Evolutionary conservation across 2,888 invertebrate genomes (phyloP).

Genomic region (Eilema caniola): DNA sequence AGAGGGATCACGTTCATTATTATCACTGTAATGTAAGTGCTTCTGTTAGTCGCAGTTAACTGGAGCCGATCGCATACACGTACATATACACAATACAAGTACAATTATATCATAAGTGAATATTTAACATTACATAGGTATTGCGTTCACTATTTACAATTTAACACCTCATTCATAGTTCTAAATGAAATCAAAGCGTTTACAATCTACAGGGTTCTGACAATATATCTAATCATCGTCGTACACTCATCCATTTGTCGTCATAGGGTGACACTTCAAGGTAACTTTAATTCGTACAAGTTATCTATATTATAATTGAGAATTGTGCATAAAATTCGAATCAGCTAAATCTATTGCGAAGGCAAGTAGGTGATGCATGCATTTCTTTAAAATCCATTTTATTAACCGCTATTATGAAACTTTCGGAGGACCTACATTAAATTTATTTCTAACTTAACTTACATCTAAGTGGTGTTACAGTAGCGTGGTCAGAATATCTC

Average conservation of each 20-base stretch:
- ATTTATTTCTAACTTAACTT: slow-evolving; percentile 66
- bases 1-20: slow-evolving; percentile 78
- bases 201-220: slow-evolving; percentile 47
- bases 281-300: slow-evolving; percentile 77
- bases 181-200: slow-evolving; percentile 45
- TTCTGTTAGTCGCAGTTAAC: slow-evolving; percentile 59
- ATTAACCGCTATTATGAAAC: slow-evolving; percentile 62
- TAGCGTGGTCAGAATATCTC: slow-evolving; percentile 68
- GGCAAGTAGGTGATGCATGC: slow-evolving; percentile 84
- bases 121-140: slow-evolving; percentile 54
- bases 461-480: slow-evolving; percentile 78
- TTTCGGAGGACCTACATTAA: slow-evolving; percentile 60
- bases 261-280: slow-evolving; percentile 68
- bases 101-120: slow-evolving; percentile 54
- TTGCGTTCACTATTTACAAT: slow-evolving; percentile 57
- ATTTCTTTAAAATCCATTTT: slow-evolving; percentile 59
- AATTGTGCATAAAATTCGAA: slow-evolving; percentile 78
- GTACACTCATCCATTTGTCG: slow-evolving; percentile 51
- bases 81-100: slow-evolving; percentile 45
- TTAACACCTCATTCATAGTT: slow-evolving; percentile 49
- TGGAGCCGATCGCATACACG: slow-evolving; percentile 49
- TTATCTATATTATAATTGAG: slow-evolving; percentile 64
- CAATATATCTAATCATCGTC: slow-evolving; percentile 48
- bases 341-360: slow-evolving; percentile 78
- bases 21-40: slow-evolving; percentile 77